Base-by-base conservation (phyloP, 2,797 vertebrate species). In the Tokudaia tokunoshimensis region DNA sequence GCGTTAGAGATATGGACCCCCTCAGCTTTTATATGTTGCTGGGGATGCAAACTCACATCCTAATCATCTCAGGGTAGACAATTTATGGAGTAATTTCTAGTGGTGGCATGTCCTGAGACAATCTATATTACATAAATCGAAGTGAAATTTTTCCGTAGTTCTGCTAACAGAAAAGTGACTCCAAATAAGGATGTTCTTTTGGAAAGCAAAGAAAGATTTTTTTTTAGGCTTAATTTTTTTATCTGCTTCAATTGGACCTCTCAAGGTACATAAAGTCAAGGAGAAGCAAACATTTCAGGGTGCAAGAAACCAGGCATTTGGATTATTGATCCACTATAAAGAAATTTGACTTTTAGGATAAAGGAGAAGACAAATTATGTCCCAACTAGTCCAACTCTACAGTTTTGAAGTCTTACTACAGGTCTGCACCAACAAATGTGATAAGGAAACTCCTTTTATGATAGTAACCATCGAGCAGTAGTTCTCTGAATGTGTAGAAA, bases 151-250 rank as follows among this genome's bases (percentile, higher is more conserved):
- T 93, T 75, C 2, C 31, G 29, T 52, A 82, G 20, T 82, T 19
- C 12, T 95, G 59, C 19, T 57, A 47, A 59, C 0, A 63, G 67
- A 88, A 96, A 97, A 81, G 47, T 37, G 90, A 92, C 50, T 90
- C 57, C 76, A 72, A 94, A 47, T 19, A 78, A 96, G 24, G 29
- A 0, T 29, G 52, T 79, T 61, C 1, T 82, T 97, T 96, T 52
- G 29, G 94, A 93, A 93, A 65, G 90, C 44, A 83, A 76, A 92
- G 74, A 17, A 85, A 17, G 19, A 91, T 47, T 19, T 4, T 50
- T 50, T 24, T 37, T 85, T 84, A 94, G 83, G n/a, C 10, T 47
- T 41, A 89, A 9, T 34, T 22, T 91, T 3, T 13, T 80, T 15
- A n/a, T 19, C 59, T 65, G 41, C 17, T 44, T 65, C 59, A 20